Evolutionary conservation across 2,888 invertebrate genomes (phyloP).

Genomic region (Patella pellucida): DNA sequence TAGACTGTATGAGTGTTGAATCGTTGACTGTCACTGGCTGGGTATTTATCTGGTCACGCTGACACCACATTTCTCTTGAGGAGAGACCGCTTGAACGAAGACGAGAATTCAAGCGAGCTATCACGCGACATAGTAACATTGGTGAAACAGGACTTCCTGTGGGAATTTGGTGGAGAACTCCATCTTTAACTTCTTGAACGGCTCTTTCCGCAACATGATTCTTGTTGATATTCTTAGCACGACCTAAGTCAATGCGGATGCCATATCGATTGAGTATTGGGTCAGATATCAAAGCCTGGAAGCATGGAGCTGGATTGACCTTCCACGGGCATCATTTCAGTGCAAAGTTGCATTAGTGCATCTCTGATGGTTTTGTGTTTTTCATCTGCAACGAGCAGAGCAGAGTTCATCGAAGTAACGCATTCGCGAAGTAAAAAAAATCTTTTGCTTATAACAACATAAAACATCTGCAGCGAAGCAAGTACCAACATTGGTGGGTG

Average conservation of each 20-base stretch:
- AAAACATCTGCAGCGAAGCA: slow-evolving; percentile 36
- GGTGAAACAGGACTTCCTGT: no score
- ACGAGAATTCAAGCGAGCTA: slow-evolving; percentile 13
- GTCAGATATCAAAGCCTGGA: no score
- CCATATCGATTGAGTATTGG: no score
- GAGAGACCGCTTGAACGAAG: slow-evolving; percentile 14
- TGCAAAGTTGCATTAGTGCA: slow-evolving; percentile 26
- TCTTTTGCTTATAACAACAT: slow-evolving; percentile 32
- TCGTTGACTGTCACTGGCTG: slow-evolving; percentile 2
- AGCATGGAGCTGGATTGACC: no score
- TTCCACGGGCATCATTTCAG: slow-evolving; percentile 32
- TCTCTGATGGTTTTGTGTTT: slow-evolving; percentile 28
- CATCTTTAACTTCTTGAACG: slow-evolving; percentile 13
- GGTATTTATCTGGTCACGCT: slow-evolving; percentile 10
- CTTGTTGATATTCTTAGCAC: slow-evolving; percentile 20
- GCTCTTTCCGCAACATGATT: slow-evolving; percentile 19
- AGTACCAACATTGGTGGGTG: not conserved
- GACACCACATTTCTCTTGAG: slow-evolving; percentile 11
- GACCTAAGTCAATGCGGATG: slow-evolving; percentile 15
- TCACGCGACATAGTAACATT: not conserved
- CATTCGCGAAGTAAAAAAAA: slow-evolving; percentile 37
- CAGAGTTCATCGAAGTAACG: slow-evolving; percentile 34
- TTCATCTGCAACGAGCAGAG: slow-evolving; percentile 32
- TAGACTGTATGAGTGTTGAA: not conserved
- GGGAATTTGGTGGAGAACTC: not conserved